Evolutionary conservation across 2,113 vertebrate species (phyloP), one percentile per base, ranked within the genome.

Genomic region (Siniperca knerii): DNA sequence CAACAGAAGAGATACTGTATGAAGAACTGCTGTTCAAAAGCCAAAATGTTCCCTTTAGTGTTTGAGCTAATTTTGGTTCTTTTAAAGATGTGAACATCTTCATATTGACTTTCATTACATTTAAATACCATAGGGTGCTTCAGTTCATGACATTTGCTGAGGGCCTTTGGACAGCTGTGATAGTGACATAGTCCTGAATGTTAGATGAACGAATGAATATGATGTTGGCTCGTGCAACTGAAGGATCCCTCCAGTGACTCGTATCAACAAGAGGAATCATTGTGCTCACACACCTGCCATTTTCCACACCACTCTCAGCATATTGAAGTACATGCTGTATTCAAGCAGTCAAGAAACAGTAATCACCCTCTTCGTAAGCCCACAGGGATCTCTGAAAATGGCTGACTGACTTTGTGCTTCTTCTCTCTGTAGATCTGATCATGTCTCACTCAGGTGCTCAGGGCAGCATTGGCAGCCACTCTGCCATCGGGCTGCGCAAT

Each of bases 391-490:
- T 37, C 57, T 75, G 4, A 44, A 64, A 44, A 64, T 60, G 48
- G 2, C n/a, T 67, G 33, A 46, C 29, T 81, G 37, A 69, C 54
- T 55, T 60, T 81, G 16, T 82, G 3, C 15, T 60, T 89, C 64
- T 80, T 50, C 48, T 82, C 77, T 78, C 15, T 85, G 11, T 33
- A 92, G 91, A 90, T 89, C 84, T 82, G 84, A 93, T 83, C 90
- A 97, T 96, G 96, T 96, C 96, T 92, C 96, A 96, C 90, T 95
- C 95, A 62, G 96, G 94, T 90, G 94, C 94, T 80, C 95, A 96
- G 72, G 96, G 96, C 50, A 96, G 95, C 86, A 95, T 96, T 70
- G 95, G 96, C 70, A 97, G 96, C 89, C 96, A 95, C 76, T 87
- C 94, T 61, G 90, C 94, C 79, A 79, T 93, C 0, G 95, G 93